A percentile compares a stretch with the other conserved stretches of the same genome.
Conservation (phyloP, 2,797 vertebrate species). For the Melanotaenia parkinsoni region DNA sequence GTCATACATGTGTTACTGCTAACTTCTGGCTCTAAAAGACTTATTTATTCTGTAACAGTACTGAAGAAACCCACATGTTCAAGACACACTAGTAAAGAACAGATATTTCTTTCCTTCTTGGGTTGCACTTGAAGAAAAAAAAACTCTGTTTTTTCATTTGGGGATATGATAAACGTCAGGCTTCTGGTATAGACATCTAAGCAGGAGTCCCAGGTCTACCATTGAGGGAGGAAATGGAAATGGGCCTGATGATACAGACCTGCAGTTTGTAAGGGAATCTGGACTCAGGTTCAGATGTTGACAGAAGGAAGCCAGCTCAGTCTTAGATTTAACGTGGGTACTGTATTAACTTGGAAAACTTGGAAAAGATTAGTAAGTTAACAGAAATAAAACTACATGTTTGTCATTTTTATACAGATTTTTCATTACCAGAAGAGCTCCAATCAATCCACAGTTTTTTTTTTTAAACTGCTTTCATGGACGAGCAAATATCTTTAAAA, state of each 20-base stretch:
- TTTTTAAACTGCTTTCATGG: slow-evolving; percentile 14
- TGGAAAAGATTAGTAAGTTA: neutral
- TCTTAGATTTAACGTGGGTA: slow-evolving; percentile 23
- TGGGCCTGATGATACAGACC: slow-evolving; percentile 56
- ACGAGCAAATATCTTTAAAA: neutral
- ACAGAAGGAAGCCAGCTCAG: slow-evolving; percentile 45
- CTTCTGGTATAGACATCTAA: slow-evolving; percentile 80
- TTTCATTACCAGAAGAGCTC: no score
- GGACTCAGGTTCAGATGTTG: slow-evolving; percentile 49
- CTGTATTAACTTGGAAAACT: neutral
- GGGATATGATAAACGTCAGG: slow-evolving; percentile 53
- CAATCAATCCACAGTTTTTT: slow-evolving; percentile 28
- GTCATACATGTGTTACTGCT: slow-evolving; percentile 4
- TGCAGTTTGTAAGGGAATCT: slow-evolving; percentile 52
- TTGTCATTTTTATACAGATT: no score
- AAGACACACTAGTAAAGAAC: slow-evolving; percentile 13
- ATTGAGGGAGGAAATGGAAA: slow-evolving; percentile 71
- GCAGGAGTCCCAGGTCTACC: slow-evolving; percentile 70
- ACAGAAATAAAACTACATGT: no score
- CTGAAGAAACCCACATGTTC: slow-evolving; percentile 6
- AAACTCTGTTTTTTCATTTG: slow-evolving; percentile 73
- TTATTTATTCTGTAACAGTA: slow-evolving; percentile 17
- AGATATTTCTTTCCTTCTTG: slow-evolving; percentile 14
- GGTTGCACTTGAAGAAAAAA: slow-evolving; percentile 13
- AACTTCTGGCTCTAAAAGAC: neutral